Conservation (phyloP, 1,140 invertebrate species). For the Manduca sexta region DNA sequence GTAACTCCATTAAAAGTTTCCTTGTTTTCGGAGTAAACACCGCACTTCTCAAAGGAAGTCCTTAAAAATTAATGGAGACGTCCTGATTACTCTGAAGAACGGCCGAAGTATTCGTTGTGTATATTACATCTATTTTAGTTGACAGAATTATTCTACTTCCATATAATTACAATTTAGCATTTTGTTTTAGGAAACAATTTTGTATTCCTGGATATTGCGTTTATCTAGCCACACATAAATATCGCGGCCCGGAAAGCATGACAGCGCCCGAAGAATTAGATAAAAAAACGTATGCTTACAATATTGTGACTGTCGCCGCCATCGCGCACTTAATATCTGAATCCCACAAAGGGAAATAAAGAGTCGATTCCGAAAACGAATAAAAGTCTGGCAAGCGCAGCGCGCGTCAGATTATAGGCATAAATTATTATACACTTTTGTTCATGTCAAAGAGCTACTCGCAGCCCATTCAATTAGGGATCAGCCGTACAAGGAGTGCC, state of each 20-base stretch:
- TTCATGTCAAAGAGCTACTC: conserved; percentile 56
- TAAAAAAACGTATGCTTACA: conserved; percentile 45
- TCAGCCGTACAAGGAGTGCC: conserved; percentile 58
- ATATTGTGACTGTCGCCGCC: conserved; percentile 61
- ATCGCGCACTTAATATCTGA: conserved; percentile 59
- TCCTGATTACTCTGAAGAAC: conserved; percentile 47
- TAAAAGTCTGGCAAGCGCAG: conserved; percentile 38
- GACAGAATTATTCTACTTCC: conserved; percentile 25
- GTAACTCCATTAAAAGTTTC: conserved; percentile 67
- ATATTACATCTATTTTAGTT: conserved; percentile 25
- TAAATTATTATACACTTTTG: conserved; percentile 71
- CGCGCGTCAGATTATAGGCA: conserved; percentile 69
- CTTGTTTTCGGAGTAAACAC: conserved; percentile 62
- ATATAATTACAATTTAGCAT: conserved; percentile 27
- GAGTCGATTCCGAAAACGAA: conserved; percentile 56
- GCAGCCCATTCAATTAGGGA: conserved; percentile 61
- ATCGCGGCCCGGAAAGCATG: conserved; percentile 23
- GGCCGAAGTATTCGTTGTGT: conserved; percentile 22
- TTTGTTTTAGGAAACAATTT: conserved; percentile 18
- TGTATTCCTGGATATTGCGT: conserved; percentile 25
- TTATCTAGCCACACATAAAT: conserved; percentile 51
- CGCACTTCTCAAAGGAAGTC: conserved; percentile 52
- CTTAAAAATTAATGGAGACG: conserved; percentile 64
- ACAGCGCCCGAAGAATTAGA: conserved; percentile 52
- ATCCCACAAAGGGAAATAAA: conserved; percentile 55